A percentile compares a stretch with the other conserved stretches of the same genome.
Conservation (phyloP, 2,797 vertebrate species). For the Adrianichthys oophorus region DNA sequence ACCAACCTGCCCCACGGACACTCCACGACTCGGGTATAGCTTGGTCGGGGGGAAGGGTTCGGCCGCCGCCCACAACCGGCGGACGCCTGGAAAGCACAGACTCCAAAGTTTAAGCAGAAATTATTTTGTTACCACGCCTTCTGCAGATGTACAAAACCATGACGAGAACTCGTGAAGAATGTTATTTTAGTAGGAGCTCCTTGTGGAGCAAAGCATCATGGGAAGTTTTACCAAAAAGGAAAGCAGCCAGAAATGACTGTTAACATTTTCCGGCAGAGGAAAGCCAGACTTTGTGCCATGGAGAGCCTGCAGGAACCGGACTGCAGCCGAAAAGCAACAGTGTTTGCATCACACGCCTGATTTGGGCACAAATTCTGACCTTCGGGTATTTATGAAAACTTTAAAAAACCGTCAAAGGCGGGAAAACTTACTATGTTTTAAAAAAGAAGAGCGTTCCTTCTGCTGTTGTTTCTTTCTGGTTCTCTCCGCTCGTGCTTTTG, state of each 20-base stretch:
- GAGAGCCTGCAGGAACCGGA: constrained; percentile 27
- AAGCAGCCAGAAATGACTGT: constrained; percentile 48
- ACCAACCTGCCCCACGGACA: constrained; percentile 94
- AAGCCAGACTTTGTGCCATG: constrained; percentile 76
- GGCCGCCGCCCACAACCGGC: constrained; percentile 14
- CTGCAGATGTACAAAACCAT: constrained; percentile 59
- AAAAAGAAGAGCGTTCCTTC: constrained; percentile 77
- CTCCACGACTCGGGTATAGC: constrained; percentile 96
- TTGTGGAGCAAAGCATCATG: constrained; percentile 73
- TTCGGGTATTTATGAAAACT: constrained; percentile 92
- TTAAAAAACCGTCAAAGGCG: constrained; percentile 71
- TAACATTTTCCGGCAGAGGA: constrained; percentile 34
- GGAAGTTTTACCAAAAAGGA: constrained; percentile 68
- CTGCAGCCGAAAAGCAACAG: constrained; percentile 40
- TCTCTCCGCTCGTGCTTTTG: constrained; percentile 80
- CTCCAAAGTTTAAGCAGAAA: constrained; percentile 64
- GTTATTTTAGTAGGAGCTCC: constrained; percentile 73
- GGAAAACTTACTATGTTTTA: constrained; percentile 45
- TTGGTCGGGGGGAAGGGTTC: constrained; percentile 36
- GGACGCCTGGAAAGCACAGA: constrained; percentile 51
- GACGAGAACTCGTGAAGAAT: constrained; percentile 76
- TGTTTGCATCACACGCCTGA: constrained; percentile 62
- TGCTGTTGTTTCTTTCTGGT: constrained; percentile 82
- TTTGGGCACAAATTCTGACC: constrained; percentile 63
- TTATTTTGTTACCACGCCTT: constrained; percentile 83